Evolutionary conservation across 2,888 invertebrate species (phyloP).

Genomic region (Andrena trimmerana): DNA sequence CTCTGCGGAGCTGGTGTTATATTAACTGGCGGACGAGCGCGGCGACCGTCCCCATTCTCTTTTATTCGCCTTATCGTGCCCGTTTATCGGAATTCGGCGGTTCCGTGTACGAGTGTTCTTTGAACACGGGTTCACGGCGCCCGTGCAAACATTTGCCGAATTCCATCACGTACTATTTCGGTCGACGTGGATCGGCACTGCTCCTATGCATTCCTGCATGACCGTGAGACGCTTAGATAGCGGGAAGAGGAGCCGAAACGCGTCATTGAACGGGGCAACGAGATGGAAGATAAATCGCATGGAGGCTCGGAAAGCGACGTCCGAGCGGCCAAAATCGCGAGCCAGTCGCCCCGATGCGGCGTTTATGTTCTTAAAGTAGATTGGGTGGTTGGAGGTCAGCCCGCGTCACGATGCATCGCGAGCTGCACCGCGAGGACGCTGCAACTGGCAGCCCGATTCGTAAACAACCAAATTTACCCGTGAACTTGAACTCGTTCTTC

Average conservation of each 20-base stretch:
- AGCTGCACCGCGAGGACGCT: not conserved
- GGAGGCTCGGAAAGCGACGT: not conserved
- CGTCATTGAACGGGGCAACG: not conserved
- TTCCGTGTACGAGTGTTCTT: constrained; percentile 29
- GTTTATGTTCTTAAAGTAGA: constrained; percentile 1
- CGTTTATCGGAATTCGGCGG: not conserved
- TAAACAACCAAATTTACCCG: not conserved
- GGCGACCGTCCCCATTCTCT: too few species aligned
- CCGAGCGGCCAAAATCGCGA: not conserved
- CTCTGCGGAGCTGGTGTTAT: not conserved
- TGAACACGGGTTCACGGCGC: constrained; percentile 54
- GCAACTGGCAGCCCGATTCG: not conserved
- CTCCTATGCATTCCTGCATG: constrained; percentile 62
- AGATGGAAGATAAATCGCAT: not conserved
- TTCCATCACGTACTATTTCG: constrained; percentile 77
- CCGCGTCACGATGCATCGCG: not conserved
- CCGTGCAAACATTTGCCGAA: constrained; percentile 70
- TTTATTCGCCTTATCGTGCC: not conserved
- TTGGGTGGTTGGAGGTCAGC: not conserved
- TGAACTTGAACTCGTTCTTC: too few species aligned
- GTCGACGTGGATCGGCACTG: constrained; percentile 42
- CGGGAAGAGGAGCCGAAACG: not conserved
- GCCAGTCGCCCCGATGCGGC: not conserved
- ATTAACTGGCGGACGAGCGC: not conserved
- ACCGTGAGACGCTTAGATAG: constrained; percentile 47